These are phyloP conservation scores for crab-eating macaque (Macaca fascicularis) DNA, from an alignment of 2,113 vertebrate species.

Conservation along the genomic window T2T-MFA8v1.1 NC_088376.1:182302001-182302500, in stretches of 20 bases:
- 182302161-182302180: conserved; percentile 90
- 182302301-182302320: conserved; percentile 86
- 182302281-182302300: conserved; percentile 82
- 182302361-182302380: conserved; percentile 76
- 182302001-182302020: conserved; percentile 54
- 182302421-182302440: conserved; percentile 47
- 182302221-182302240: conserved; percentile 87
- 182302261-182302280: conserved; percentile 76
- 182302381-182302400: conserved; percentile 69
- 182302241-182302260: conserved; percentile 86
- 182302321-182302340: conserved; percentile 83
- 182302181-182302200: conserved; percentile 90
- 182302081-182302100: conserved; percentile 62
- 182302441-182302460: conserved; percentile 42
- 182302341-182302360: conserved; percentile 78
- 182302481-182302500: conserved; percentile 57
- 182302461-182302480: conserved; percentile 48
- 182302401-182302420: conserved; percentile 66
- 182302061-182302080: conserved; percentile 61
- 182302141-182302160: conserved; percentile 83
- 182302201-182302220: conserved; percentile 91
- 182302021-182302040: conserved; percentile 56
- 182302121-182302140: conserved; percentile 76
- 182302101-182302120: conserved; percentile 38
- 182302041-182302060: conserved; percentile 53